Conservation (phyloP, 37 sponge, comb jelly and placozoan genomes). For the Ianthella basta region DNA sequence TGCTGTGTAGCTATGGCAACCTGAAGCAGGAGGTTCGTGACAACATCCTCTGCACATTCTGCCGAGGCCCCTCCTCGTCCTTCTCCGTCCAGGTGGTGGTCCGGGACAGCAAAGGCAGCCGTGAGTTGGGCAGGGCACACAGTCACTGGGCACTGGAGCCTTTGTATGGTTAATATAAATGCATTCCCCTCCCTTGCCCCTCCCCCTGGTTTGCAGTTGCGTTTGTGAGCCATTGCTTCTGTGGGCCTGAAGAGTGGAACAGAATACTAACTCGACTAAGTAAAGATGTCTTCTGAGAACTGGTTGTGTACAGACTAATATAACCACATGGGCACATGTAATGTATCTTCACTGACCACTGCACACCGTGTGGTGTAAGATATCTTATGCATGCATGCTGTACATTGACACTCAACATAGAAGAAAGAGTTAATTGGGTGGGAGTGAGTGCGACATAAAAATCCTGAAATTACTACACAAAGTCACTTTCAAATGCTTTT, state of each 20-base stretch:
- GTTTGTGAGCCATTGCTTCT: neutral
- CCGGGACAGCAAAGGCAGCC: too few relatives aligned
- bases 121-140: too few relatives aligned
- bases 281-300: neutral
- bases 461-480: neutral
- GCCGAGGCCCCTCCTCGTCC: constrained; percentile 49
- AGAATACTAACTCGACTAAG: neutral
- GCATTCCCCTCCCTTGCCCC: constrained; percentile 48
- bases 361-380: too few relatives aligned
- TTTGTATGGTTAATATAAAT: too few relatives aligned
- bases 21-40: constrained; percentile 65
- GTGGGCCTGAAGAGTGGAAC: constrained; percentile 6
- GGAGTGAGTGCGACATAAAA: too few relatives aligned
- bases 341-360: too few relatives aligned
- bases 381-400: too few relatives aligned
- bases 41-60: constrained; percentile 62
- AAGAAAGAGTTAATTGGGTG: too few relatives aligned
- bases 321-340: too few relatives aligned
- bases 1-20: constrained; percentile 76
- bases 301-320: neutral
- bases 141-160: too few relatives aligned
- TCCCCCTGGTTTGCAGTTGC: constrained; percentile 33
- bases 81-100: constrained; percentile 65
- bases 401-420: too few relatives aligned
- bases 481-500: neutral